A percentile compares a stretch with the other conserved stretches of the same genome.
These are phyloP conservation scores for Falco berigora DNA, from an alignment of 2,797 vertebrate genomes.

Conservation along the genomic window DNA sequence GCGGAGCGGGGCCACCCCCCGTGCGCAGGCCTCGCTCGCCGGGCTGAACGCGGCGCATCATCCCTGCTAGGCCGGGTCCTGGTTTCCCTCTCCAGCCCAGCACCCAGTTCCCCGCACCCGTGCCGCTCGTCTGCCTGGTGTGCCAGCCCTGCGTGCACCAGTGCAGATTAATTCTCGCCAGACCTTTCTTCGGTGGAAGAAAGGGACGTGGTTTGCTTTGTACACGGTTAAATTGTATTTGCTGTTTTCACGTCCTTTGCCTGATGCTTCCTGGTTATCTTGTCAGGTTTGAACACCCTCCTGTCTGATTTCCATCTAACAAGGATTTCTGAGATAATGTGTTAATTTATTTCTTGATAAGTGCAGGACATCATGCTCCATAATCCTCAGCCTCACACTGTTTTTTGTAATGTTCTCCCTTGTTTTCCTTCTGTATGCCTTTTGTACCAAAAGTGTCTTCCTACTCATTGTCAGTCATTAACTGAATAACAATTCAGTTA, in stretches of 20 bases:
- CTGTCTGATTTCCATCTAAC: neutral
- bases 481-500: neutral
- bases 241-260: too few species aligned
- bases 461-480: neutral
- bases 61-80: too few species aligned
- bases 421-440: neutral
- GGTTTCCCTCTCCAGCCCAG: accelerated
- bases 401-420: neutral
- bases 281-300: accelerated
- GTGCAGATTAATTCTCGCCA: too few species aligned
- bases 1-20: accelerated
- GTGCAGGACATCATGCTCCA: neutral
- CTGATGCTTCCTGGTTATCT: neutral
- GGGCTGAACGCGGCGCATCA: neutral
- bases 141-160: accelerated
- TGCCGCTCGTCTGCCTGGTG: neutral
- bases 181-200: neutral
- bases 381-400: neutral
- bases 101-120: neutral
- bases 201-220: neutral
- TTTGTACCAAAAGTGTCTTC: neutral
- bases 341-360: neutral
- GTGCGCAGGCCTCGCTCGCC: neutral
- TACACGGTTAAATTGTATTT: neutral
- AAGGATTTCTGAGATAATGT: neutral